Evolutionary conservation across 1,140 invertebrate genomes (phyloP).

Genomic region (Chrysopa pallens): DNA sequence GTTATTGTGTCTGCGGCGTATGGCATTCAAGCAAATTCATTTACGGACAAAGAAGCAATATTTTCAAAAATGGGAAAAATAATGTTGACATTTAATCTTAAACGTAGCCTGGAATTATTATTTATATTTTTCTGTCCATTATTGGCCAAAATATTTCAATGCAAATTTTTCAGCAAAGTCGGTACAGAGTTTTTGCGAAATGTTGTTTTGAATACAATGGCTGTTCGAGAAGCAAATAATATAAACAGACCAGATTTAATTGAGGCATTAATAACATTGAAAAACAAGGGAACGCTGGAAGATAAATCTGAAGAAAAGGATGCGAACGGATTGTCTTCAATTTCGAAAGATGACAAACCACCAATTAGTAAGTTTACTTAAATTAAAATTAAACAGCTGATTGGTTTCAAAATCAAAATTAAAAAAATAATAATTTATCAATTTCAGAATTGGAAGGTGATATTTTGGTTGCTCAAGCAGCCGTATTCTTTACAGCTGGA

Average conservation of each 20-base stretch:
- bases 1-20: constrained; percentile 37
- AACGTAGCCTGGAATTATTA: constrained; percentile 1
- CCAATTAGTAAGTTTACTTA: too few relatives aligned
- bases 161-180: constrained; percentile 8
- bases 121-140: constrained; percentile 9
- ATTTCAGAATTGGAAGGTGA: not conserved
- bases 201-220: constrained; percentile 14
- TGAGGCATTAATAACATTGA: constrained; percentile 32
- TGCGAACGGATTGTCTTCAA: too few relatives aligned
- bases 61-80: constrained; percentile 22
- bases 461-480: constrained; percentile 19
- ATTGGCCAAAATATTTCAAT: constrained; percentile 8
- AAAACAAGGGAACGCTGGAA: constrained; percentile 10
- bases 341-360: too few relatives aligned
- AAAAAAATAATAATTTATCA: constrained; percentile 3
- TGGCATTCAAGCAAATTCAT: constrained; percentile 31
- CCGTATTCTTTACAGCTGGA: constrained; percentile 29
- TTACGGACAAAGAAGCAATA: constrained; percentile 26
- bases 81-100: not conserved
- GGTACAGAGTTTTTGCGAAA: constrained; percentile 12
- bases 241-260: constrained; percentile 31
- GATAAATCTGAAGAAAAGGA: too few relatives aligned
- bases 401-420: too few relatives aligned
- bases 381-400: too few relatives aligned
- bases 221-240: constrained; percentile 15